Percentiles rank a stretch among this genome's conserved stretches.
Conservation (phyloP, 2,888 invertebrate species). For the Acanthopleura granulata region DNA sequence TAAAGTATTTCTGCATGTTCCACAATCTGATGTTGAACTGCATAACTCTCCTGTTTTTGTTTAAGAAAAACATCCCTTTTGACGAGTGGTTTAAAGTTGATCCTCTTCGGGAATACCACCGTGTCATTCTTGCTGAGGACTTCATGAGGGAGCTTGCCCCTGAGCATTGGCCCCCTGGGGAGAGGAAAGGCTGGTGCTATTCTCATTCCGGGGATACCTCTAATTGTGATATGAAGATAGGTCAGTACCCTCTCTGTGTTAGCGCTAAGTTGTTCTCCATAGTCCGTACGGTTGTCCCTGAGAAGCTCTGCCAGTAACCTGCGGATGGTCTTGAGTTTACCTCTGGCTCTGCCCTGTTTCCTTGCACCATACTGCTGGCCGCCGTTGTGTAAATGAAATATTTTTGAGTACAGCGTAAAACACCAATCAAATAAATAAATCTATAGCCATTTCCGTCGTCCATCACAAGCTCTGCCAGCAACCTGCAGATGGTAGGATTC, state of each 20-base stretch:
- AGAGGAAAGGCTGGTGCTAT: conserved; percentile 61
- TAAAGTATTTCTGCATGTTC: background rate
- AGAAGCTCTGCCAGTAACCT: too few relatives aligned
- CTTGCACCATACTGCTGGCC: too few relatives aligned
- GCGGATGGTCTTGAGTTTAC: too few relatives aligned
- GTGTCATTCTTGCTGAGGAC: conserved; percentile 60
- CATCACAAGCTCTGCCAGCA: too few relatives aligned
- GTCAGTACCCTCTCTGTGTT: conserved; percentile 34
- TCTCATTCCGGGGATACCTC: conserved; percentile 26
- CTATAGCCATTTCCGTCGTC: too few relatives aligned
- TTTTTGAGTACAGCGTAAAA: too few relatives aligned
- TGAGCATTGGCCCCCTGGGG: conserved; percentile 57
- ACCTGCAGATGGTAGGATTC: too few relatives aligned
- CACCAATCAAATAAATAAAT: too few relatives aligned
- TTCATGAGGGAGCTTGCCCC: conserved; percentile 63
- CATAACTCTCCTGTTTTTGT: conserved; percentile 1
- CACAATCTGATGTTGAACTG: background rate
- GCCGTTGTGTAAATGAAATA: too few relatives aligned
- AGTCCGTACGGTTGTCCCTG: too few relatives aligned
- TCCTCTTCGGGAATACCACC: conserved; percentile 53
- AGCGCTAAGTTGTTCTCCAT: too few relatives aligned
- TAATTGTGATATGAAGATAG: conserved; percentile 63
- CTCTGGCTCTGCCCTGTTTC: too few relatives aligned
- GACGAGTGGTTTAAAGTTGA: conserved; percentile 63
- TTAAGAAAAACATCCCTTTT: conserved; percentile 64